Conservation (phyloP, 2,113 vertebrate genomes). For the Polypterus bichir region DNA sequence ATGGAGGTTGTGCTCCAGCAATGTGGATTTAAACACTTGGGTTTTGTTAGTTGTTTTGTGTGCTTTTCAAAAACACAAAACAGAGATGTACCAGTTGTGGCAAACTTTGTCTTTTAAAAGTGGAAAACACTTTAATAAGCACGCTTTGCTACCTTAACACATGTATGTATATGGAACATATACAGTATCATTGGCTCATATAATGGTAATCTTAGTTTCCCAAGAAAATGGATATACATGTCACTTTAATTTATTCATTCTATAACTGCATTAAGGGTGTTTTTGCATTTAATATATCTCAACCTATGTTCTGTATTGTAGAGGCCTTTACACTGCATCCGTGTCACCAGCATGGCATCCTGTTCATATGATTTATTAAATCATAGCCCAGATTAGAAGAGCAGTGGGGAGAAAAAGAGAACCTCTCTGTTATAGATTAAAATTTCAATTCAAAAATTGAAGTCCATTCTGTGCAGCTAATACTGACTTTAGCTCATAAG, state of each 20-base stretch:
- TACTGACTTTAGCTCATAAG: background rate
- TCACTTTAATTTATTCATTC: background rate
- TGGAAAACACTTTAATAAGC: too few species aligned
- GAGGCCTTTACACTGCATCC: too few species aligned
- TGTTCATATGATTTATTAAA: slow-evolving; percentile 3
- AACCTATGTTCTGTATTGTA: too few species aligned
- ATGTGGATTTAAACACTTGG: background rate
- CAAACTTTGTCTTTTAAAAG: too few species aligned
- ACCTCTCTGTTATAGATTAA: background rate
- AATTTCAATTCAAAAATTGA: slow-evolving; percentile 3
- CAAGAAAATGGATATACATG: background rate
- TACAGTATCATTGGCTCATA: too few species aligned
- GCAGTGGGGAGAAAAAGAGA: background rate
- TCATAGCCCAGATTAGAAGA: slow-evolving; percentile 3
- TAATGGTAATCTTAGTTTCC: background rate
- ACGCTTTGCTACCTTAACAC: too few species aligned
- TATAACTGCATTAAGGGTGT: background rate
- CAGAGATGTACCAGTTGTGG: too few species aligned
- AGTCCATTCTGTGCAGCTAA: background rate
- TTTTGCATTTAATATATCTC: background rate
- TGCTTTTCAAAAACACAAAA: too few species aligned
- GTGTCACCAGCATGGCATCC: background rate
- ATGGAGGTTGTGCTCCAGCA: slow-evolving; percentile 2
- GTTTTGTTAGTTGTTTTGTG: too few species aligned
- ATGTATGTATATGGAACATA: too few species aligned